Conservation (phyloP, 1,140 invertebrate species). For the Brachionus sp. region DNA sequence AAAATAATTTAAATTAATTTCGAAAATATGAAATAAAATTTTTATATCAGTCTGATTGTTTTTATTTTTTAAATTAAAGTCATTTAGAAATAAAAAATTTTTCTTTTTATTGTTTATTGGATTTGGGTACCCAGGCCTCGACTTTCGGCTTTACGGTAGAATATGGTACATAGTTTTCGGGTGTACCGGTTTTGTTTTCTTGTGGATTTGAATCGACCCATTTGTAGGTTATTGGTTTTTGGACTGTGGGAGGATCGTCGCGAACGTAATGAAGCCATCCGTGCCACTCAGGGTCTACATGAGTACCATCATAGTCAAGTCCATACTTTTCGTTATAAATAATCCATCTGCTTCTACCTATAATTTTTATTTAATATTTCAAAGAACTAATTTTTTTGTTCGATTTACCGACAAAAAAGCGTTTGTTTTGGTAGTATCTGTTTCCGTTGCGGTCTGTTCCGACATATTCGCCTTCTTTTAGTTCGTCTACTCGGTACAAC, state of each 20-base stretch:
- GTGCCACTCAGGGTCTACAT: slow-evolving; percentile 82
- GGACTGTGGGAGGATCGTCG: slow-evolving; percentile 68
- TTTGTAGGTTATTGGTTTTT: slow-evolving; percentile 64
- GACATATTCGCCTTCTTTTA: slow-evolving; percentile 79
- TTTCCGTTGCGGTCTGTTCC: slow-evolving; percentile 94
- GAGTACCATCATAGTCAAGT: slow-evolving; percentile 87
- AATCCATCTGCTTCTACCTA: slow-evolving; percentile 86
- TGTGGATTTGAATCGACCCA: slow-evolving; percentile 72
- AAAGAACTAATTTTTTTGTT: neutral
- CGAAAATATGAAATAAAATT: neutral
- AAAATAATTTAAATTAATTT: neutral
- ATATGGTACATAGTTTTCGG: slow-evolving; percentile 75
- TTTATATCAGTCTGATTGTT: neutral
- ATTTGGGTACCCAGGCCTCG: slow-evolving; percentile 68
- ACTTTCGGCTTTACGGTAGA: slow-evolving; percentile 78
- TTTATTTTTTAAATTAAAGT: neutral
- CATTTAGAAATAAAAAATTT: neutral
- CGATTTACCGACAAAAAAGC: slow-evolving; percentile 73
- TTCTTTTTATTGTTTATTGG: neutral
- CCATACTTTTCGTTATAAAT: slow-evolving; percentile 72
- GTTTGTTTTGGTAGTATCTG: slow-evolving; percentile 88
- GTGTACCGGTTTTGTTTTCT: slow-evolving; percentile 77
- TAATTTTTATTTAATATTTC: neutral
- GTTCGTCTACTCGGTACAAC: slow-evolving; percentile 68
- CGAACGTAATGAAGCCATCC: slow-evolving; percentile 62